These are phyloP conservation scores for Vannuccia rotundouncinata DNA, from an alignment of 2,888 invertebrate genomes.

Conservation along the genomic window DNA sequence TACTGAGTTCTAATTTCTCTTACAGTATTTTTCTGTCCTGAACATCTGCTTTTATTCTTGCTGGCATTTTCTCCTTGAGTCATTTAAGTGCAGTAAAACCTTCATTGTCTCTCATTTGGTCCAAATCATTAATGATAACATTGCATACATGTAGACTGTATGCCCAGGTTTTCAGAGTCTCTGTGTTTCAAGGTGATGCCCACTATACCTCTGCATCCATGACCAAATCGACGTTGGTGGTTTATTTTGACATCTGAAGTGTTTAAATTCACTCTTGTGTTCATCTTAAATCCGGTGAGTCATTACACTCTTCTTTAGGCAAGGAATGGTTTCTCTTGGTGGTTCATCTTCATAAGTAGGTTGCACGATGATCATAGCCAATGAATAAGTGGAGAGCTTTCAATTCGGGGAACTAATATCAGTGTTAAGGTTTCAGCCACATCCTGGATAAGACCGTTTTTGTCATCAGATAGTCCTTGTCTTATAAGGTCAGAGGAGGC, in stretches of 20 bases:
- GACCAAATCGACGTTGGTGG: conserved; percentile 41
- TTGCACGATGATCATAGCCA: not conserved
- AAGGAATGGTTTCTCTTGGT: not conserved
- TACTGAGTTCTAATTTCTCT: not conserved
- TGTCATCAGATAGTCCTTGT: not conserved
- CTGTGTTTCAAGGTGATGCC: conserved; percentile 40
- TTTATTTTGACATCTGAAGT: not conserved
- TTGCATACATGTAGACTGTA: conserved; percentile 42
- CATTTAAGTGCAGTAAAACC: not conserved
- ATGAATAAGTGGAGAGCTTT: not conserved
- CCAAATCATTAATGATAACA: conserved; percentile 3
- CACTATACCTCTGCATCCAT: conserved; percentile 41
- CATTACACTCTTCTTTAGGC: not conserved
- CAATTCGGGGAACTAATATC: conserved; percentile 8
- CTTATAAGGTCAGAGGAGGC: not conserved
- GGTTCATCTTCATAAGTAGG: not conserved
- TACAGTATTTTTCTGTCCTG: not conserved
- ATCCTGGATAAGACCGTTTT: not conserved
- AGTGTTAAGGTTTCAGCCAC: conserved; percentile 10
- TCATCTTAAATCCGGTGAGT: not conserved
- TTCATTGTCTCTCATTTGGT: conserved; percentile 28
- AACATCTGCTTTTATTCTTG: not conserved
- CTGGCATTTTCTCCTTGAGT: conserved; percentile 31
- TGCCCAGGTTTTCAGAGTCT: conserved; percentile 42
- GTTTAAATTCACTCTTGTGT: not conserved